phyloP scores from a whole-genome alignment of 1,140 invertebrate species.

The Probaryconus sp. region DNA sequence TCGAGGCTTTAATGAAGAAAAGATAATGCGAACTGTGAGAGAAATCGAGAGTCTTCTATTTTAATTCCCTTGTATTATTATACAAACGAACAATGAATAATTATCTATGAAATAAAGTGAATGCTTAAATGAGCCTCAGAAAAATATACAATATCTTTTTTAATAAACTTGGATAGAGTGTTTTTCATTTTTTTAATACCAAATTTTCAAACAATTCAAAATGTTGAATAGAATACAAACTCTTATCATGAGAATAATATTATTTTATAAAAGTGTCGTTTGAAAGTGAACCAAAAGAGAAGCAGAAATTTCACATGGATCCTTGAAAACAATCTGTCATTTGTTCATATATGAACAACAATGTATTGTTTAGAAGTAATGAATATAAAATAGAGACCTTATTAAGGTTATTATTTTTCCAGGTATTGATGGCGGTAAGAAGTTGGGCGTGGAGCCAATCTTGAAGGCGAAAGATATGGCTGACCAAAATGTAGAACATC shows the following conservation, averaged over 20 bases:
- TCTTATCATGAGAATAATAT: too few species aligned
- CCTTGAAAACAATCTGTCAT: too few species aligned
- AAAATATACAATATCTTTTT: constrained; percentile 20
- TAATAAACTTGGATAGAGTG: too few species aligned
- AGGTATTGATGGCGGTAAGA: constrained; percentile 82
- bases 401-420: constrained; percentile 47
- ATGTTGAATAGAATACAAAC: too few species aligned
- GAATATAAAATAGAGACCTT: too few species aligned
- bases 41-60: constrained; percentile 48
- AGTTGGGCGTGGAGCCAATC: constrained; percentile 90
- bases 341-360: too few species aligned
- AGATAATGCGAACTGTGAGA: constrained; percentile 42
- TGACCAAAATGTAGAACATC: constrained; percentile 94
- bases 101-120: constrained; percentile 18
- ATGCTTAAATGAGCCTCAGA: neutral
- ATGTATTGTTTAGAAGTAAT: too few species aligned
- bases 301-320: too few species aligned
- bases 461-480: constrained; percentile 95
- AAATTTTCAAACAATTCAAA: too few species aligned
- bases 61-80: constrained; percentile 25
- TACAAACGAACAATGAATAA: constrained; percentile 43
- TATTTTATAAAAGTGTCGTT: too few species aligned
- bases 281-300: too few species aligned
- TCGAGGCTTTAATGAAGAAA: neutral
- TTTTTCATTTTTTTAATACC: too few species aligned